Percentiles rank a stretch among this genome's conserved stretches.
phyloP scores from a whole-genome alignment of 1,140 invertebrate genomes.

The Bactericera cockerelli region DNA sequence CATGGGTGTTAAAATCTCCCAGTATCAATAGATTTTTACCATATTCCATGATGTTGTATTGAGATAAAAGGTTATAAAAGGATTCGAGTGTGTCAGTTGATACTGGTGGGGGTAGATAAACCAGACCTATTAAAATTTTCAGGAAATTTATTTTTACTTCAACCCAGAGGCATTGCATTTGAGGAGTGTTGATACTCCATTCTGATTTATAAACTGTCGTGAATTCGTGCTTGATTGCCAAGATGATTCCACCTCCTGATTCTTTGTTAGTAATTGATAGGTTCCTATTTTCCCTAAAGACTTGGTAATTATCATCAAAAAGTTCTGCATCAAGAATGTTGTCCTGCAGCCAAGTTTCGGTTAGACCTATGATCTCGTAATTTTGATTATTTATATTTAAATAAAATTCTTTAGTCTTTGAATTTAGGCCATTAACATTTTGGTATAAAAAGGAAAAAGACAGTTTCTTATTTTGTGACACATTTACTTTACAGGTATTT shows the following conservation, averaged over 20 bases:
- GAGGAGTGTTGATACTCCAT: background rate
- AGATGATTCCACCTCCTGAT: background rate
- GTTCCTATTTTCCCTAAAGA: background rate
- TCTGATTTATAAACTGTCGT: background rate
- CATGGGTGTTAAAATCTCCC: background rate
- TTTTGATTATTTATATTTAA: background rate
- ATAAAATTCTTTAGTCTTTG: background rate
- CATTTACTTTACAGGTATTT: background rate
- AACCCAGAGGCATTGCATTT: background rate
- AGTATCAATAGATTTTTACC: background rate
- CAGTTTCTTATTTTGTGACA: background rate
- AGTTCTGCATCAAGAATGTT: background rate
- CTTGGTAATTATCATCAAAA: background rate
- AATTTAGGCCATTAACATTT: background rate
- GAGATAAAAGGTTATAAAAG: background rate
- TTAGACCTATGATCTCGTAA: background rate
- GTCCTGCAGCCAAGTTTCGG: slow-evolving; percentile 3
- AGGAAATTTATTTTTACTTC: background rate
- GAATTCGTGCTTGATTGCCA: background rate
- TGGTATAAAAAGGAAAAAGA: background rate
- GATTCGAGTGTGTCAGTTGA: background rate
- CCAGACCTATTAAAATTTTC: no score
- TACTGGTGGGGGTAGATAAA: background rate
- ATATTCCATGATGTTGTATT: background rate
- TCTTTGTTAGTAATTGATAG: background rate